These are phyloP conservation scores for Arnoldichthys spilopterus DNA, from an alignment of 2,797 vertebrate species.

Conservation along the genomic window DNA sequence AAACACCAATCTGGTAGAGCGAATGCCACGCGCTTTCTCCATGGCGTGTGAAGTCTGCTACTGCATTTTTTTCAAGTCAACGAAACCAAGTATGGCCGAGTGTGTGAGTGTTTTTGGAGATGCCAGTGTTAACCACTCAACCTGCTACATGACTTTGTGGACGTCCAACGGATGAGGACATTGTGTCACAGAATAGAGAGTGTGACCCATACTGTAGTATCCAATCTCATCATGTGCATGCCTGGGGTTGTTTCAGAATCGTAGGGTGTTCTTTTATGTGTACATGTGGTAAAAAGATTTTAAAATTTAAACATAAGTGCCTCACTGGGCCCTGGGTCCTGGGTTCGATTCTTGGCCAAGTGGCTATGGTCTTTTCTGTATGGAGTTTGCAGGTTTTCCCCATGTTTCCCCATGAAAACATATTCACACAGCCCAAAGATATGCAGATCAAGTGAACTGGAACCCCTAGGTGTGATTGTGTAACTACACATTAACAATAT, in stretches of 20 bases:
- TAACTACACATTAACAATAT: no score
- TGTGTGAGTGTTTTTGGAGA: conserved; percentile 6
- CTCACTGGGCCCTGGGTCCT: no score
- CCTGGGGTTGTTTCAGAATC: conserved; percentile 3
- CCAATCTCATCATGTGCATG: conserved; percentile 27
- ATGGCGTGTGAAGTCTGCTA: conserved; percentile 16
- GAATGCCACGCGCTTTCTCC: background rate
- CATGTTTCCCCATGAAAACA: no score
- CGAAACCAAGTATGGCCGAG: conserved; percentile 14
- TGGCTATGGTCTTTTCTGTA: no score
- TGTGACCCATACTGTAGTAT: conserved; percentile 25
- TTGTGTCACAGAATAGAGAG: conserved; percentile 22
- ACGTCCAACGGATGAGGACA: conserved; percentile 43
- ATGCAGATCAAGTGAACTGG: no score
- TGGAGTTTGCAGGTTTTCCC: no score
- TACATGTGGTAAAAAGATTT: conserved; percentile 10
- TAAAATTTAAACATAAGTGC: no score
- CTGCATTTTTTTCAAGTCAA: background rate
- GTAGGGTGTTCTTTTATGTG: background rate
- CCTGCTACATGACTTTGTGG: conserved; percentile 49
- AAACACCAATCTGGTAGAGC: background rate
- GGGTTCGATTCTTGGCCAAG: no score
- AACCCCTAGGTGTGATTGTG: no score
- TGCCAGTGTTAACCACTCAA: conserved; percentile 22
- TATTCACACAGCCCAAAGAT: no score